These are phyloP conservation scores for Emydoidea blandingii DNA, from an alignment of 2,797 vertebrate species.

Conservation along the genomic window DNA sequence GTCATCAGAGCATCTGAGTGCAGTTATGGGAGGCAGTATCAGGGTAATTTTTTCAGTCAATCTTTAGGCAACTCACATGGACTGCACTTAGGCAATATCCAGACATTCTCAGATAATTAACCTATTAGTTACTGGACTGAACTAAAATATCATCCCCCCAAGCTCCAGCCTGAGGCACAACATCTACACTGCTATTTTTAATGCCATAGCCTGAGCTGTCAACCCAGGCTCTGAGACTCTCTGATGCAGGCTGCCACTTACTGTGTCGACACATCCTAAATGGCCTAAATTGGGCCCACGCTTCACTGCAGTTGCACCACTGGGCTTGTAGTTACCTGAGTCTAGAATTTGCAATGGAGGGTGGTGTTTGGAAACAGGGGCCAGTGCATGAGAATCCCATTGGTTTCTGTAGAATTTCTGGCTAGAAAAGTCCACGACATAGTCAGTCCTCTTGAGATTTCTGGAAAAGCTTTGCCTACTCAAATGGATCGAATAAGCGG, in stretches of 20 bases:
- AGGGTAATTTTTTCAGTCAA: neutral
- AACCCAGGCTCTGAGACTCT: neutral
- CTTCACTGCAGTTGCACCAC: neutral
- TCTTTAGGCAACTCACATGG: neutral
- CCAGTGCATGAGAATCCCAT: neutral
- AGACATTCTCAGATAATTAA: neutral
- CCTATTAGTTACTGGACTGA: neutral
- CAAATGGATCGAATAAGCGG: neutral
- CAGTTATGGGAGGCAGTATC: neutral
- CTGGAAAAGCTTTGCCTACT: neutral
- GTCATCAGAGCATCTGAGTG: neutral
- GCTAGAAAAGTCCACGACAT: neutral
- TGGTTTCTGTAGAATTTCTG: slow-evolving; percentile 5
- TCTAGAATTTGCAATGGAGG: neutral
- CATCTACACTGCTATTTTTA: neutral
- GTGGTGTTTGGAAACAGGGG: neutral
- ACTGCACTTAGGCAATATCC: neutral
- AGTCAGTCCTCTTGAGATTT: neutral
- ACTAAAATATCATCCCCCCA: neutral
- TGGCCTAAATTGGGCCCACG: slow-evolving; percentile 5
- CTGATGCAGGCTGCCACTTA: neutral
- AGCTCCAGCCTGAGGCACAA: neutral
- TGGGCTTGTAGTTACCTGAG: neutral
- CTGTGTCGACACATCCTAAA: neutral
- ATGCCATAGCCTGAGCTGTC: neutral